These are phyloP conservation scores for Sphenodon punctatus DNA, from an alignment of 2,797 vertebrate genomes.

Conservation along the genomic window DNA sequence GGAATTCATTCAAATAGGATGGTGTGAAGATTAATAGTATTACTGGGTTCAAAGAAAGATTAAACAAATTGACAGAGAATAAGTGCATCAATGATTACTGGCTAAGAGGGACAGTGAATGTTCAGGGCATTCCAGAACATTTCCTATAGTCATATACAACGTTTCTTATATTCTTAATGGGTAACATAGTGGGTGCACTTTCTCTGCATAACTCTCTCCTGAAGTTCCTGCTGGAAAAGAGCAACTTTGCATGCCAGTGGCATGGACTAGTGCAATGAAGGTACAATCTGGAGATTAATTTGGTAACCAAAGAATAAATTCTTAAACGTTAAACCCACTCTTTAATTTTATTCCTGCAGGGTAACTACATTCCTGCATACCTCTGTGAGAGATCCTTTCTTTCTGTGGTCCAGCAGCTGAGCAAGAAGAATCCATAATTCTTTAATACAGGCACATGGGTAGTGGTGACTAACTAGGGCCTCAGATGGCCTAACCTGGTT, in stretches of 20 bases:
- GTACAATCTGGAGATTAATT: background rate
- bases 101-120: too few species aligned
- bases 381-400: conserved; percentile 84
- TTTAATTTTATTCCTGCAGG: background rate
- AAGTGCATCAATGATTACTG: too few species aligned
- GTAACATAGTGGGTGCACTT: background rate
- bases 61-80: too few species aligned
- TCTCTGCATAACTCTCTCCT: background rate
- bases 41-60: too few species aligned
- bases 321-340: background rate
- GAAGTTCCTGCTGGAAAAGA: background rate
- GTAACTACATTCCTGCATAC: conserved; percentile 67
- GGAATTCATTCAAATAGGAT: too few species aligned
- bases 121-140: too few species aligned
- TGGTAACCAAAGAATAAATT: background rate
- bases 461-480: conserved; percentile 81
- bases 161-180: too few species aligned
- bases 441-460: conserved; percentile 87
- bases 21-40: too few species aligned
- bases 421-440: conserved; percentile 93
- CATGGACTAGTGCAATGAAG: background rate
- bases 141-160: too few species aligned
- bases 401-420: conserved; percentile 88
- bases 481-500: conserved; percentile 90
- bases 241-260: background rate